Conservation (phyloP, 2,113 vertebrate genomes). For the Sprattus sprattus region DNA sequence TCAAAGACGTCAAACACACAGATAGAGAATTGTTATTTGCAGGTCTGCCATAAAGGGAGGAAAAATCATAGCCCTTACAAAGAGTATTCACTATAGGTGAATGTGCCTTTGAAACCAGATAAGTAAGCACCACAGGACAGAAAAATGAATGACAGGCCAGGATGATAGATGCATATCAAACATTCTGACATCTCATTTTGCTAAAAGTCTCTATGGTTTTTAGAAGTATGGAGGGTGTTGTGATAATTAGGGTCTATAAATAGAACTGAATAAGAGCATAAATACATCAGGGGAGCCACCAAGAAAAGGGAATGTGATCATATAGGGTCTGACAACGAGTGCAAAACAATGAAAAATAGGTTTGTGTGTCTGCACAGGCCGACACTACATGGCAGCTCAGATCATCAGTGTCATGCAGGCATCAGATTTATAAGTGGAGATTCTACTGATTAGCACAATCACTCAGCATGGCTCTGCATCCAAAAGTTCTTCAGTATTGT, state of each 20-base stretch:
- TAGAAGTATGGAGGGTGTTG: neutral
- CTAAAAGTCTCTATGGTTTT: neutral
- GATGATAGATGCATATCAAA: neutral
- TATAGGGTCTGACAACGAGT: neutral
- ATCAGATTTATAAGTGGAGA: slow-evolving; percentile 31
- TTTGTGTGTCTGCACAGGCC: slow-evolving; percentile 51
- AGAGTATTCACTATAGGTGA: neutral
- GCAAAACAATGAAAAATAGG: slow-evolving; percentile 30
- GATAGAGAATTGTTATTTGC: neutral
- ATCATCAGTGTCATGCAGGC: slow-evolving; percentile 29
- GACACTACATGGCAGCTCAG: slow-evolving; percentile 49
- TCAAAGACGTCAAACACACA: neutral
- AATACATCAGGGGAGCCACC: neutral
- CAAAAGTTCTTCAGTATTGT: neutral
- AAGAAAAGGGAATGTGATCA: slow-evolving; percentile 9
- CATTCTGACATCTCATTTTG: neutral
- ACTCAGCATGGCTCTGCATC: slow-evolving; percentile 33
- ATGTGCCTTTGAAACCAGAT: neutral
- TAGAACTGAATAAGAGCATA: neutral
- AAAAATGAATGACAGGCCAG: neutral
- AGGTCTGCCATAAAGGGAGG: neutral
- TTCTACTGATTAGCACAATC: slow-evolving; percentile 47
- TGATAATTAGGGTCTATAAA: neutral
- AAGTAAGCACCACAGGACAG: neutral
- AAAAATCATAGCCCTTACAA: neutral